A percentile compares a stretch with the other conserved stretches of the same genome.
Conservation (phyloP, 2,113 vertebrate genomes). For the Dromaius novaehollandiae region DNA sequence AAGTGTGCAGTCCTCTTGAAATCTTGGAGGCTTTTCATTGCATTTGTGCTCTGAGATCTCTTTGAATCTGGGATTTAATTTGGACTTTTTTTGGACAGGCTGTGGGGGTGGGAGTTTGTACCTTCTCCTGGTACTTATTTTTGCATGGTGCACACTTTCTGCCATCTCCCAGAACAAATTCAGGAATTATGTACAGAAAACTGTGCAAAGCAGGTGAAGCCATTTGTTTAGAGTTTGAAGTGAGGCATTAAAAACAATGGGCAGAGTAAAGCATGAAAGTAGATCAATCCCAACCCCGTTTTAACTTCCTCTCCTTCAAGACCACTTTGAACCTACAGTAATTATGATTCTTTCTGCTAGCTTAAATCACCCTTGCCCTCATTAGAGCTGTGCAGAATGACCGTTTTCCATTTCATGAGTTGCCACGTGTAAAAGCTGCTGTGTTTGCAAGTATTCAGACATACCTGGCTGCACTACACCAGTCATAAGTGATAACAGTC, state of each 20-base stretch:
- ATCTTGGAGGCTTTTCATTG: not conserved
- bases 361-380: conserved; percentile 71
- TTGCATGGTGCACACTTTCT: not conserved
- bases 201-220: conserved; percentile 40
- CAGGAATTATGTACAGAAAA: conserved; percentile 29
- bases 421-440: conserved; percentile 68
- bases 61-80: not conserved
- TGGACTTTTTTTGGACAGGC: not conserved
- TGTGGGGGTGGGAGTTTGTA: not conserved
- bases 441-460: conserved; percentile 65
- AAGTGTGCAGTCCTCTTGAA: not conserved
- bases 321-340: conserved; percentile 70
- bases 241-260: conserved; percentile 58
- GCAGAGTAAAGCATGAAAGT: conserved; percentile 57
- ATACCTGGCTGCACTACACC: conserved; percentile 56
- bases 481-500: conserved; percentile 65
- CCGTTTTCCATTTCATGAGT: conserved; percentile 69
- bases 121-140: not conserved
- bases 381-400: conserved; percentile 67
- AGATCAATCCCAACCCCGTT: conserved; percentile 45
- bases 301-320: conserved; percentile 63
- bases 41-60: not conserved
- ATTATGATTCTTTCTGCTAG: conserved; percentile 65
- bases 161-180: not conserved
- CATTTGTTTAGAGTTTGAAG: conserved; percentile 57